A percentile compares a stretch with the other conserved stretches of the same genome.
Evolutionary conservation across 2,113 vertebrate genomes (phyloP).

Genomic region (Boleophthalmus pectinirostris): DNA sequence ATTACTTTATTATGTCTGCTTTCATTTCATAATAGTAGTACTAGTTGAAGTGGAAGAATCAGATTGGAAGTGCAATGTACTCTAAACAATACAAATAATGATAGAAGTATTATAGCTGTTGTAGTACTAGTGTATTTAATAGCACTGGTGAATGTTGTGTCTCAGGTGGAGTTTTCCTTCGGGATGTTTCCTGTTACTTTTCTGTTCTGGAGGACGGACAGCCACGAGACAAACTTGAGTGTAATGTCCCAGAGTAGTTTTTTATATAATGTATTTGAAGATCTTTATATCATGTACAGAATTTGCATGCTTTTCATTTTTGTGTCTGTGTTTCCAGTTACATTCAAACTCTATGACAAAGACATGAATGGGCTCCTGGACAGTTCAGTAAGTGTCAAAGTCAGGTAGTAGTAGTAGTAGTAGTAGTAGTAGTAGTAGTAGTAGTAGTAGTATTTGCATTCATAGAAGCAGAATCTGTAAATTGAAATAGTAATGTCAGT

Average conservation of each 20-base stretch:
- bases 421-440: too few relatives aligned
- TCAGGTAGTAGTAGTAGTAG: background rate
- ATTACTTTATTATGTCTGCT: too few relatives aligned
- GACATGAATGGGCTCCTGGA: constrained; percentile 90
- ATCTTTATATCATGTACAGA: background rate
- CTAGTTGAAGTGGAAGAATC: too few relatives aligned
- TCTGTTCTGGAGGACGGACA: constrained; percentile 89
- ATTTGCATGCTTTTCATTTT: too few relatives aligned
- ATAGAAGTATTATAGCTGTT: too few relatives aligned
- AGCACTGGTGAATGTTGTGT: constrained; percentile 16
- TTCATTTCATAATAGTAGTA: too few relatives aligned
- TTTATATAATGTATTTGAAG: constrained; percentile 1
- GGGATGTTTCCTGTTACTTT: constrained; percentile 92
- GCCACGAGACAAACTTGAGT: constrained; percentile 89
- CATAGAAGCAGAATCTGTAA: too few relatives aligned
- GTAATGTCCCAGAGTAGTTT: constrained; percentile 69
- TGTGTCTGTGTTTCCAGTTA: constrained; percentile 75
- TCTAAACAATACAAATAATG: too few relatives aligned
- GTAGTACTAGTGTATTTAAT: too few relatives aligned
- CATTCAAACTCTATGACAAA: constrained; percentile 92
- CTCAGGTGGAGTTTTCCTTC: constrained; percentile 81
- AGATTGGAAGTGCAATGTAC: too few relatives aligned
- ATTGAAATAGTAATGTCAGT: too few relatives aligned
- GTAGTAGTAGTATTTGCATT: background rate
- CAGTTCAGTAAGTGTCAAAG: constrained; percentile 83